Conservation (phyloP, 2,888 invertebrate species). For the Acanthoscelides obtectus region DNA sequence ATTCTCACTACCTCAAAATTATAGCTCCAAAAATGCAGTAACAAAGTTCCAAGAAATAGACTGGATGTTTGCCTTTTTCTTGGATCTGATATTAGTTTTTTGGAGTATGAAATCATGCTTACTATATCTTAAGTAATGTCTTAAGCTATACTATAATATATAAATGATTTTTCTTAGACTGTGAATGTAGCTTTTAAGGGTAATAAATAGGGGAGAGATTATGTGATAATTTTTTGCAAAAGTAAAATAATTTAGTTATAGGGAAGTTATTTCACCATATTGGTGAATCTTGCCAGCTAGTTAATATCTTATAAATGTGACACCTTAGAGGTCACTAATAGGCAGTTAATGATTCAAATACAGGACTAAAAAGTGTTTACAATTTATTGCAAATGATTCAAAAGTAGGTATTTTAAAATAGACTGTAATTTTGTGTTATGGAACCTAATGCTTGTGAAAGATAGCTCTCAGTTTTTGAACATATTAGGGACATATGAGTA, state of each 20-base stretch:
- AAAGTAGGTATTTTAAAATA: too few relatives aligned
- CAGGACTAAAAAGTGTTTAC: too few relatives aligned
- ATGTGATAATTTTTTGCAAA: background rate
- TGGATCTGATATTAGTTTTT: background rate
- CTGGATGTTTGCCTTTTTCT: background rate
- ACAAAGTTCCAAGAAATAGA: background rate
- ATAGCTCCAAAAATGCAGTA: background rate
- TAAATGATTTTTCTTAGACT: background rate
- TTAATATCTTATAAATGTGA: background rate
- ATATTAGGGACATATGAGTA: too few relatives aligned
- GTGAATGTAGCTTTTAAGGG: background rate
- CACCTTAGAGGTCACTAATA: background rate
- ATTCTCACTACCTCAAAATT: too few relatives aligned
- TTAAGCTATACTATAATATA: background rate
- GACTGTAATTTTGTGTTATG: too few relatives aligned
- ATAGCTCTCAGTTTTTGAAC: too few relatives aligned
- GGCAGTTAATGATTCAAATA: too few relatives aligned
- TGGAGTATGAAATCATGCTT: background rate
- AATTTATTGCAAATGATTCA: too few relatives aligned
- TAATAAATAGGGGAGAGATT: background rate
- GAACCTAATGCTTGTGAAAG: too few relatives aligned
- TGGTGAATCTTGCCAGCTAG: background rate
- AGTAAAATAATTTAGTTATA: background rate
- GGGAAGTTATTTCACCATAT: background rate
- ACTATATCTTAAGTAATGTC: background rate